phyloP scores from a whole-genome alignment of 2,113 vertebrate species.

The Nerophis lumbriciformis region DNA sequence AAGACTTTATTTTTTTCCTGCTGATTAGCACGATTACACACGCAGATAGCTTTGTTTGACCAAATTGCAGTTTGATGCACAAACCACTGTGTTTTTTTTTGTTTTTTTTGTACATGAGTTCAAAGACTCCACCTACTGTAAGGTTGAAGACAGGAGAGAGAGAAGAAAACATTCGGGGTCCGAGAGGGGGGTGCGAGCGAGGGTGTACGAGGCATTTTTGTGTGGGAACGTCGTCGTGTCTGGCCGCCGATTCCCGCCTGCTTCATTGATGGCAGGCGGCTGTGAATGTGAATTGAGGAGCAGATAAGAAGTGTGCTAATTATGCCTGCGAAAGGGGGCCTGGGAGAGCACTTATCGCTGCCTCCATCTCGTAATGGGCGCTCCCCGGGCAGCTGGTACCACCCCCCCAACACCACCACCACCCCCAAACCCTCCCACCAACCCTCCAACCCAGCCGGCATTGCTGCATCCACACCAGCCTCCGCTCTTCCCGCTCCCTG shows the following conservation, averaged over 20 bases:
- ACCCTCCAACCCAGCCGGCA: constrained; percentile 34
- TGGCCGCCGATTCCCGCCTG: constrained; percentile 40
- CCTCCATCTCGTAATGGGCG: constrained; percentile 80
- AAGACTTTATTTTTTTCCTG: constrained; percentile 71
- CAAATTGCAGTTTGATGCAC: constrained; percentile 81
- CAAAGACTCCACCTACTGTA: constrained; percentile 60
- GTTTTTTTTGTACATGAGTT: constrained; percentile 69
- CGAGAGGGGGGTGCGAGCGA: constrained; percentile 1
- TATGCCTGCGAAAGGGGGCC: constrained; percentile 79
- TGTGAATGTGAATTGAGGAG: constrained; percentile 78
- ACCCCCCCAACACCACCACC: constrained; percentile 26
- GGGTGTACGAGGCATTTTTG: constrained; percentile 50
- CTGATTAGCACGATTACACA: constrained; percentile 77
- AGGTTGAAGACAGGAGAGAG: constrained; percentile 43
- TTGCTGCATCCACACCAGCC: constrained; percentile 36
- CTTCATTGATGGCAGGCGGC: constrained; percentile 72
- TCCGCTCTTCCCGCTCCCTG: constrained; percentile 29
- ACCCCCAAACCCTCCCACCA: constrained; percentile 14
- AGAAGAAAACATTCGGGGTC: too few species aligned
- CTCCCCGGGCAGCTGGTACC: constrained; percentile 78
- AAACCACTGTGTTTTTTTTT: constrained; percentile 78
- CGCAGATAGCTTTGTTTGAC: constrained; percentile 77
- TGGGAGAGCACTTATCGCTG: constrained; percentile 81
- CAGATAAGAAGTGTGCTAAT: constrained; percentile 83
- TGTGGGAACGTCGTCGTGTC: constrained; percentile 57